These are phyloP conservation scores for Tragulus kanchil DNA, from an alignment of 2,113 vertebrate species.

Conservation along the genomic window DNA sequence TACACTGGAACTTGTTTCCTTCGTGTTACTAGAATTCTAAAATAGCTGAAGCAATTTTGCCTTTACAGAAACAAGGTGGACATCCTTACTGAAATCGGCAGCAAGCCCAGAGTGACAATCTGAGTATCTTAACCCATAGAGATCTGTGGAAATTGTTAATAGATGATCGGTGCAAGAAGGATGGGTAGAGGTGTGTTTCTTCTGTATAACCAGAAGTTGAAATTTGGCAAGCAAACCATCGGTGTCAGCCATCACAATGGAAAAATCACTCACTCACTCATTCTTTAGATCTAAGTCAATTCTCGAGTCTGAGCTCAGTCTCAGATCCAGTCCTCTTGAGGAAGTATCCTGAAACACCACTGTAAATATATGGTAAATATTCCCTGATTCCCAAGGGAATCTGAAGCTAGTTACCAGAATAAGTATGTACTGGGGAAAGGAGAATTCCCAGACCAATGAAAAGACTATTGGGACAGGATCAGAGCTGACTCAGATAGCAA, in stretches of 20 bases:
- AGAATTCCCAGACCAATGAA: neutral
- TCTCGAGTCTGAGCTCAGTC: neutral
- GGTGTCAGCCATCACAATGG: neutral
- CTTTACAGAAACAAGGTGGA: neutral
- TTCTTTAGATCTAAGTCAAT: neutral
- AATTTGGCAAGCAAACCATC: neutral
- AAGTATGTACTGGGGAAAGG: neutral
- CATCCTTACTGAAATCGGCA: constrained; percentile 7
- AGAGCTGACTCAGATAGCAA: neutral
- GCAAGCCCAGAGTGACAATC: neutral
- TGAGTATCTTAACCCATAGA: neutral
- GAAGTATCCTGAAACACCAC: neutral
- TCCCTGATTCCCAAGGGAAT: neutral
- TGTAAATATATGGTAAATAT: neutral
- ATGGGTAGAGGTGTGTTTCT: neutral
- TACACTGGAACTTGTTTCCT: neutral
- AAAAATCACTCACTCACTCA: constrained; percentile 44
- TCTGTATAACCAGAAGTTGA: neutral
- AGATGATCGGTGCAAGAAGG: neutral
- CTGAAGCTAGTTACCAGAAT: neutral
- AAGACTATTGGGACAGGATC: neutral
- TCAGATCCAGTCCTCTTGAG: neutral
- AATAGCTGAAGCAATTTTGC: constrained; percentile 22
- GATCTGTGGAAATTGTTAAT: neutral
- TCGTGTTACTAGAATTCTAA: neutral